Evolutionary conservation across 1,140 invertebrate species (phyloP), one percentile per base, ranked within the genome.

Genomic region (Euura lappo): DNA sequence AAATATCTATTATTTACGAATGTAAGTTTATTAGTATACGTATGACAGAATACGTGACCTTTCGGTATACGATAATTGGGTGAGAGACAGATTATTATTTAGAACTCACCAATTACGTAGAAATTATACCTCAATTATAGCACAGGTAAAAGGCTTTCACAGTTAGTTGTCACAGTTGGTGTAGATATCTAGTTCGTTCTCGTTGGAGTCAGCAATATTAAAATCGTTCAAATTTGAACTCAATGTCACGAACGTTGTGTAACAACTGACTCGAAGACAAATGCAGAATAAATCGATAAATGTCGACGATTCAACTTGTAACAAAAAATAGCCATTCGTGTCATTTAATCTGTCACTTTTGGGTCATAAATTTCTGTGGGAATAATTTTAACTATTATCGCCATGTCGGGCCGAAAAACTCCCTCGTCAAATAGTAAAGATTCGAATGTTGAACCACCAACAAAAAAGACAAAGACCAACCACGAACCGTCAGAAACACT

Each of bases 101-200:
- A n/a, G 47, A 51, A 51, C 47, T 51, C 47, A 51, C 47, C 47
- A 51, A n/a, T 51, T 51, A 51, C 11, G 47, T 51, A n/a, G 47
- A 51, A n/a, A 51, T 8, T 51, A 1, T n/a, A 51, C 47, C 47
- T 51, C 7, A 51, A 51, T 51, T 28, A 51, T 51, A 8, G 2
- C 7, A 8, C 11, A n/a, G 7, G n/a, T 8, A 51, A 8, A 51
- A 2, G 7, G 47, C 47, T n/a, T n/a, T n/a, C n/a, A n/a, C n/a
- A n/a, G 47, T 51, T 51, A 51, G n/a, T 51, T 51, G 47, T 51
- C 47, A 51, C 47, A 51, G 47, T 51, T 51, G n/a, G 47, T 51
- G n/a, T 51, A 51, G 47, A n/a, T 51, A 7, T 51, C 7, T 51
- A 51, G 7, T 51, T 7, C 47, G 7, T 51, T 2, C 11, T 51